A percentile compares a stretch with the other conserved stretches of the same genome.
Evolutionary conservation across 2,888 invertebrate genomes (phyloP).

Genomic region (Morinoia aosen): DNA sequence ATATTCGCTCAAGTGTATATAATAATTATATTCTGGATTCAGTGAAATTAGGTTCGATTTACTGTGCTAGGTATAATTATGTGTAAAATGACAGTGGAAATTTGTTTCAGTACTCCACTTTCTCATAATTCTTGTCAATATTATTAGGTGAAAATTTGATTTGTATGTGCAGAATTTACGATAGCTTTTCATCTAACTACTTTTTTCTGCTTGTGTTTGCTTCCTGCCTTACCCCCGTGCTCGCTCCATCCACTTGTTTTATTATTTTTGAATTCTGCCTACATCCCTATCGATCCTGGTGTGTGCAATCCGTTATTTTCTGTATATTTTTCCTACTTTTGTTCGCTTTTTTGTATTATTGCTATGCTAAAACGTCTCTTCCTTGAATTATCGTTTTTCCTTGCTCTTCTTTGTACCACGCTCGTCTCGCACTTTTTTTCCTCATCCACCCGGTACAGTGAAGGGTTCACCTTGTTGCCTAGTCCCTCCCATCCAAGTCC

Average conservation of each 20-base stretch:
- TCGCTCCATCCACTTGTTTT: not conserved
- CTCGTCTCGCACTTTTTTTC: not conserved
- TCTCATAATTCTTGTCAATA: not conserved
- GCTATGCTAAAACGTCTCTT: not conserved
- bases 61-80: not conserved
- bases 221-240: slow-evolving; percentile 10
- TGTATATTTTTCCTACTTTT: not conserved
- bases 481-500: not conserved
- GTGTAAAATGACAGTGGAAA: not conserved
- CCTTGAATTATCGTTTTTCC: not conserved
- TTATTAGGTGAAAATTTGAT: not conserved
- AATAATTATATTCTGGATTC: not conserved
- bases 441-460: not conserved
- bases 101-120: not conserved
- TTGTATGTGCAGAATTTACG: not conserved
- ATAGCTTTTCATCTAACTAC: not conserved
- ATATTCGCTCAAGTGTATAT: not conserved
- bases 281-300: not conserved
- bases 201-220: not conserved
- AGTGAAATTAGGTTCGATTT: not conserved
- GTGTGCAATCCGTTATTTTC: not conserved
- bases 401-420: not conserved
- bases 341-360: not conserved
- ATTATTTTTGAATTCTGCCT: not conserved
- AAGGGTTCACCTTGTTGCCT: not conserved